Conservation (phyloP, 2,797 vertebrate species). For the Enoplosus armatus region DNA sequence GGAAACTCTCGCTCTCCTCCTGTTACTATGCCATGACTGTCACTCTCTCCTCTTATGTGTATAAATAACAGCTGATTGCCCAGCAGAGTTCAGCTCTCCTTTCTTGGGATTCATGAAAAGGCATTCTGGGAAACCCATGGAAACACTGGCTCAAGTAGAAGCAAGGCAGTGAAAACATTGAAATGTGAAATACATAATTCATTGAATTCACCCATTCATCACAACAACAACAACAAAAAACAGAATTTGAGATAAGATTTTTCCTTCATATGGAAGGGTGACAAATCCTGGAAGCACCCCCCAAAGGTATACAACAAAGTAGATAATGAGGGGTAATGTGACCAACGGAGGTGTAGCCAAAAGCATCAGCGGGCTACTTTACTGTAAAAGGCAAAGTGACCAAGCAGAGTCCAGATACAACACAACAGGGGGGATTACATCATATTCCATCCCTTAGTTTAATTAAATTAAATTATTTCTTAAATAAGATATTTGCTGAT, state of each 20-base stretch:
- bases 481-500: neutral
- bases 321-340: neutral
- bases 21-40: constrained; percentile 23
- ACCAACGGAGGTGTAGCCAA: neutral
- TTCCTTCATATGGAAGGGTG: neutral
- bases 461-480: no score
- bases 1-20: constrained; percentile 12
- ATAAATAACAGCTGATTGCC: constrained; percentile 36
- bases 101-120: constrained; percentile 31
- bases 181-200: neutral
- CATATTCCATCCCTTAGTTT: neutral
- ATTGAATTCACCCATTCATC: neutral
- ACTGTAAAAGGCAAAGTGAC: neutral
- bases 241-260: neutral
- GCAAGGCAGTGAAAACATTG: neutral
- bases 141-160: constrained; percentile 3
- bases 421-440: neutral
- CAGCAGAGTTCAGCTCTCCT: constrained; percentile 16
- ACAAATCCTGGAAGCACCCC: neutral
- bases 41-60: constrained; percentile 12
- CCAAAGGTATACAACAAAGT: neutral
- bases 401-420: neutral
- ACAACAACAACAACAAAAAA: neutral
- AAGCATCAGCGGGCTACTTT: no score
- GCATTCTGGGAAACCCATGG: constrained; percentile 26